Evolutionary conservation across 2,888 invertebrate species (phyloP), one percentile per base, ranked within the genome.

Genomic region (Amphipoea oculea): DNA sequence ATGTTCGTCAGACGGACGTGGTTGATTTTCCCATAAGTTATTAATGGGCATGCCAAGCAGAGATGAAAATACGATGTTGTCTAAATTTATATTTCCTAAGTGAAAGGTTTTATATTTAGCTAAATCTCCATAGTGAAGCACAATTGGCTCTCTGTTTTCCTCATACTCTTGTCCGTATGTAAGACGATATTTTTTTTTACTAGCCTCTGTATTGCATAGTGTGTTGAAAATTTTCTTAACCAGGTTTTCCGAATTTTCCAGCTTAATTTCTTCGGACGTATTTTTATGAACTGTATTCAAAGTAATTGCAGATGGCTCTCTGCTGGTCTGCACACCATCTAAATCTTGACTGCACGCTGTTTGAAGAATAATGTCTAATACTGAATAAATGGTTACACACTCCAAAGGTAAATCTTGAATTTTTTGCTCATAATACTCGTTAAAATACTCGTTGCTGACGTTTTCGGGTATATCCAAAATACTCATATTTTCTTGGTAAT

Each of bases 401-500:
- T 96, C 97, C 36, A 95, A 89, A 62, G 96, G 96, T 36, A 96
- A 82, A 76, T 92, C 92, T 71, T 90, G 83, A 51, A 95, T 90
- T 78, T 89, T 84, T 80, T 91, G 83, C 45, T 90, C 77, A 86
- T 95, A 96, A 80, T 89, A 85, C n/a, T 84, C 86, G 51, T 84
- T 84, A 78, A 83, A 90, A 45, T 78, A 81, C 14, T 90, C 83
- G 29, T 93, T 89, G n/a, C 78, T 73, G 45, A 69, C 63, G 40
- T 92, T 91, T 70, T 91, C 82, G 4, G 96, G 94, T 79, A 97
- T 92, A 71, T 91, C 81, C 67, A 95, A 92, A 68, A 96, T 92
- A 82, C 95, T 93, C 95, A 97, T 96, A 86, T 96, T 97, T 20
- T 95, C 91, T 79, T 97, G 91, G 89, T 97, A 97, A 86, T 96